Evolutionary conservation across 2,797 vertebrate species (phyloP), one percentile per base, ranked within the genome.

Genomic region (Aotus griseimembra): DNA sequence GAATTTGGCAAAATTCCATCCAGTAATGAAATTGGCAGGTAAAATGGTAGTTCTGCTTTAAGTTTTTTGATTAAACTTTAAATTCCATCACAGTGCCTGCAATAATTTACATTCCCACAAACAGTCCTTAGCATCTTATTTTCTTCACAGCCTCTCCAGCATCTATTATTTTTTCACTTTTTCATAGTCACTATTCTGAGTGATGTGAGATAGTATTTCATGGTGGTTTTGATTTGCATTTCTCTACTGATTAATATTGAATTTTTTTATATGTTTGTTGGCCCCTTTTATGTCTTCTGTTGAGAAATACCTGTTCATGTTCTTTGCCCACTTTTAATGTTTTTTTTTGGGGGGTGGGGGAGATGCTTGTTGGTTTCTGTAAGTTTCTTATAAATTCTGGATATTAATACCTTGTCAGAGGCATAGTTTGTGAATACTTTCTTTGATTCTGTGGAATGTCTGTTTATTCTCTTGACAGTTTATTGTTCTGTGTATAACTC

Each of bases 331-430:
- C 33, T 67, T 67, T n/a, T 19, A 67, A 67, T 67, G 33, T 17
- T n/a, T n/a, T 64, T 30, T 64, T 67, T 67, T 2, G 0, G 15
- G 33, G 0, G 15, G 7, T 64, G 0, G 61, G 61, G 5, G 33
- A 1, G 3, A 19, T 67, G 30, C 15, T n/a, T 64, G 30, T 64
- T 67, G 15, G 0, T 67, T 67, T 67, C 17, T n/a, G 17, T 67
- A 67, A 67, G 7, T 67, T 67, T 33, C 33, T 67, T n/a, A 67
- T 67, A 67, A 19, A 67, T 67, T n/a, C 15, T 67, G 64, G 15
- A 67, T 64, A 67, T n/a, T n/a, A n/a, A 67, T 19, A 67, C 15
- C 15, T 67, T 67, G 33, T n/a, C 64, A 67, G 64, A 19, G 64
- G 64, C 15, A 67, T 67, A 67, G 64, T 19, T 67, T n/a, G 64